Base-by-base conservation (phyloP, 1,140 invertebrate species). In the Penaeus chinensis region DNA sequence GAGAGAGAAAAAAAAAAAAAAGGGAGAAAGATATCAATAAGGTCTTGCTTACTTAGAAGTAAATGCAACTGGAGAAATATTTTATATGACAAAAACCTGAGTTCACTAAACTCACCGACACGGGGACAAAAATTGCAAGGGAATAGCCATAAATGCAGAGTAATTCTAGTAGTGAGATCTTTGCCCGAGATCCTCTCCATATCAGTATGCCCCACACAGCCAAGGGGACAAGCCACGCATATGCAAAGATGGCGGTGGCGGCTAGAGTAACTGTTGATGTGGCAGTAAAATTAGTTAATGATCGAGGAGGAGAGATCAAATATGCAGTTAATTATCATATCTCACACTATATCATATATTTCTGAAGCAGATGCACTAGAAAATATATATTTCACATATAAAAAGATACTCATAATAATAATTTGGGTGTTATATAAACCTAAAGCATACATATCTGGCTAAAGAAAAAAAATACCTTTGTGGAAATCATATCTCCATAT, bases 121-220 rank as follows among this genome's bases (percentile, higher is more conserved):
- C 95, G 16, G 98, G 98, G 91, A 99, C 95, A 92, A 98, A 99
- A 89, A 99, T 97, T 61, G 96, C 95, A 66, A 99, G 92, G 0
- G 97, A 98, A 92, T 99, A 99, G 22, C 98, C 98, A 92, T 99
- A 99, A 3, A 99, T 93, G 92, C 97, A 99, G 89, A 99, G 76
- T 42, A 91, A 85, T 84, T 91, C 89, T 42, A 91, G 81, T 13
- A 91, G 86, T 7, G 90, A 84, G 8, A 90, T 71, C 61, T 86
- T 93, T 90, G 95, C 94, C 13, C 94, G 92, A 85, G 93, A 94
- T 2, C 93, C 93, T 62, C 95, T 95, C 94, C 96, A 99, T 92
- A 97, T 97, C 8, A 99, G 93, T 13, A 96, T 92, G 0, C 94
- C 95, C 96, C 97, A 99, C 60, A 99, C 91, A 0, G 94, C 92